These are phyloP conservation scores for Platalea minor DNA, from an alignment of 2,797 vertebrate species.

Conservation along the genomic window DNA sequence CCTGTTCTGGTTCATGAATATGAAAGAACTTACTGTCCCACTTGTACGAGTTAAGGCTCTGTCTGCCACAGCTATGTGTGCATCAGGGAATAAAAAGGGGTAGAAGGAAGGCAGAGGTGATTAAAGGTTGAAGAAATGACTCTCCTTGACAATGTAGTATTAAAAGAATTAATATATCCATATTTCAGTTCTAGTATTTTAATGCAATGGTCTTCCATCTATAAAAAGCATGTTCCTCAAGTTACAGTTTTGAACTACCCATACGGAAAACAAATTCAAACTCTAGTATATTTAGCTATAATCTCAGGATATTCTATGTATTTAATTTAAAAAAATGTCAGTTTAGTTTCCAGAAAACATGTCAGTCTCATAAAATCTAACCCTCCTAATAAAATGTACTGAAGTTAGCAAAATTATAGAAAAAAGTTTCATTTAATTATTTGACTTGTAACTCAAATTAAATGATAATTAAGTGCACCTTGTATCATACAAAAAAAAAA, in stretches of 20 bases:
- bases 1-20: not conserved
- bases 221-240: not conserved
- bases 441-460: not conserved
- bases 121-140: not conserved
- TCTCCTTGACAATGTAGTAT: not conserved
- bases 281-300: not conserved
- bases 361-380: not conserved
- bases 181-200: conserved; percentile 12
- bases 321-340: not conserved
- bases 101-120: not conserved
- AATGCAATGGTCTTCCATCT: not conserved
- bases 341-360: not conserved
- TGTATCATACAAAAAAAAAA: not conserved
- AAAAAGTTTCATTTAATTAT: not conserved
- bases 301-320: not conserved
- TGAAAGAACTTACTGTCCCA: not conserved
- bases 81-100: not conserved
- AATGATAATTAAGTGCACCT: not conserved
- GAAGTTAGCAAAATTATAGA: not conserved
- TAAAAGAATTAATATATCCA: not conserved
- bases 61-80: not conserved
- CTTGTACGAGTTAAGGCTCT: not conserved
- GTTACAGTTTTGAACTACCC: conserved; percentile 2
- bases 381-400: not conserved
- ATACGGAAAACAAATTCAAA: conserved; percentile 26